phyloP scores from a whole-genome alignment of 2,888 invertebrate species.

The Perdita meconis region DNA sequence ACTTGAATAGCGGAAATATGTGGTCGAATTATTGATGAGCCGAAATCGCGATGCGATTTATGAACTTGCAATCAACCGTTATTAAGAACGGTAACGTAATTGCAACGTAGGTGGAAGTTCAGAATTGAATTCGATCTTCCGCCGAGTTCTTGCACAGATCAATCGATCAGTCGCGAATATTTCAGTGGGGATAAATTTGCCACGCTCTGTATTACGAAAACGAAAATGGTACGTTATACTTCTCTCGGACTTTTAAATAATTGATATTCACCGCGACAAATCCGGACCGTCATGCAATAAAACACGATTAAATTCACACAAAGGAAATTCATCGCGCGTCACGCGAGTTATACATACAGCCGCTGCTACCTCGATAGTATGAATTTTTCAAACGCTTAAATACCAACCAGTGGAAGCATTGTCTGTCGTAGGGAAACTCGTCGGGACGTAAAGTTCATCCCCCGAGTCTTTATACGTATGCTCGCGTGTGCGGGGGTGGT shows the following conservation, averaged over 20 bases:
- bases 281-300: not conserved
- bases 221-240: not conserved
- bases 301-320: not conserved
- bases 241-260: too few species aligned
- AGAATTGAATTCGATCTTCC: conserved; percentile 8
- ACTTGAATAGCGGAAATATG: not conserved
- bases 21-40: conserved; percentile 1
- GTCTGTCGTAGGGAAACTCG: not conserved
- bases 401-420: not conserved
- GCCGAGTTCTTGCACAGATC: not conserved
- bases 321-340: not conserved
- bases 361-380: not conserved
- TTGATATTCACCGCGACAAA: not conserved
- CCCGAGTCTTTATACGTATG: not conserved
- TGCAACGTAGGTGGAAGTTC: not conserved
- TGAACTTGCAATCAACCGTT: conserved; percentile 16
- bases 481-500: not conserved
- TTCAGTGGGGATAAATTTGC: too few species aligned
- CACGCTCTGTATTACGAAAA: too few species aligned
- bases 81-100: not conserved
- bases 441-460: not conserved
- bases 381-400: conserved; percentile 30
- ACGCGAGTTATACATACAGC: not conserved
- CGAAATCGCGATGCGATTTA: conserved; percentile 10
- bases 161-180: conserved; percentile 11